A percentile compares a stretch with the other conserved stretches of the same genome.
These are phyloP conservation scores for Elegia similella DNA, from an alignment of 2,888 invertebrate genomes.

Conservation along the genomic window DNA sequence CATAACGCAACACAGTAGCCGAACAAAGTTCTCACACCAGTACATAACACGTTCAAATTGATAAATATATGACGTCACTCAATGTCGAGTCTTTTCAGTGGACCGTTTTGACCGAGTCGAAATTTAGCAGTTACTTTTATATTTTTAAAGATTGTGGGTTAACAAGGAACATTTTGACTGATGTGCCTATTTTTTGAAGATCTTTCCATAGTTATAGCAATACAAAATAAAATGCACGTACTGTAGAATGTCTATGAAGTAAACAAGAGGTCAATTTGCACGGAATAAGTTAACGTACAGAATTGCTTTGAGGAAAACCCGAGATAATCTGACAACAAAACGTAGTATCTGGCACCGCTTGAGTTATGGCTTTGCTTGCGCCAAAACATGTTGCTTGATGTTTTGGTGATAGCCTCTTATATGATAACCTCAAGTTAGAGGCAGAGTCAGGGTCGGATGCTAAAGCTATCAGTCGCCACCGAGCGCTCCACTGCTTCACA, in stretches of 20 bases:
- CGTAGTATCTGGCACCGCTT: neutral
- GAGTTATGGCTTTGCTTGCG: neutral
- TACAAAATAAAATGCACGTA: no score
- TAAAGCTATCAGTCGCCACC: constrained; percentile 52
- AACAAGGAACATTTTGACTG: no score
- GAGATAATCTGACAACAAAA: neutral
- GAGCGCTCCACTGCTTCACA: constrained; percentile 43
- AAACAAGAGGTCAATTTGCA: neutral
- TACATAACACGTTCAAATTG: no score
- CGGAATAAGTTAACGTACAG: neutral
- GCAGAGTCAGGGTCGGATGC: constrained; percentile 50
- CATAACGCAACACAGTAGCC: no score
- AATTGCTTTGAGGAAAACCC: neutral
- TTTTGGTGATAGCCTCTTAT: constrained; percentile 8
- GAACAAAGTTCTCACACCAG: no score
- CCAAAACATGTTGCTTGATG: constrained; percentile 6
- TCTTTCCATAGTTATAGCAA: no score
- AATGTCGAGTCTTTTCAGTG: no score
- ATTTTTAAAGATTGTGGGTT: no score
- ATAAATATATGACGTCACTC: no score
- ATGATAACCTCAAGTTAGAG: constrained; percentile 59
- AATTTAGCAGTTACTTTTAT: no score
- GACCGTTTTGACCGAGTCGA: no score
- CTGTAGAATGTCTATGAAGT: neutral
- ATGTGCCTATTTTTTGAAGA: no score